Base-by-base conservation (phyloP, 2,888 invertebrate species). In the Cataglyphis rosenhaueri region DNA sequence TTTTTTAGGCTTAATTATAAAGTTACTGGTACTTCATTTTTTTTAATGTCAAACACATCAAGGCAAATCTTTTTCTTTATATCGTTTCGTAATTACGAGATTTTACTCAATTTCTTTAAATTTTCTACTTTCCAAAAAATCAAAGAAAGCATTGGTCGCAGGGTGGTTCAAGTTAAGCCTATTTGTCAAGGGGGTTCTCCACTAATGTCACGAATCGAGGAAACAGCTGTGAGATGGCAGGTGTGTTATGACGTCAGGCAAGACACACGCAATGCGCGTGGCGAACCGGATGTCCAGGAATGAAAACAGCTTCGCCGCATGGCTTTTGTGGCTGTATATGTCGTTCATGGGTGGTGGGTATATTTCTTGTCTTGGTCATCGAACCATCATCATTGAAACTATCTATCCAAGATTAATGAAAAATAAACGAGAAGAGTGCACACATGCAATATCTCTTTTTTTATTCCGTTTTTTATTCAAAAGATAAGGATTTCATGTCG, bases 151-250 rank as follows among this genome's bases (percentile, higher is more conserved):
- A 25, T 15, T 65, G 29, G 52, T 64, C 32, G 62, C 62, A 61
- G 12, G 29, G 64, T 66, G 83, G 65, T 62, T 75, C 62, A n/a
- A 64, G 21, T 59, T 75, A 83, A 82, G 48, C 35, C 74, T 84
- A 87, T 87, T 88, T 90, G 70, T 86, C 83, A 84, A 82, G 74
- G 85, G 88, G 78, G 83, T 84, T 86, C 74, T 61, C 86, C 64
- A 81, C 78, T 78, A 86, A 44, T 61, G n/a, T 90, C 89, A 88
- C 88, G 91, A 89, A 89, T 87, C 87, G 88, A 92, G 92, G 93
- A 92, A 94, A 94, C 94, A 94, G 94, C 94, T 94, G 94, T 93
- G 87, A 93, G 93, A 93, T 94, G 93, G 94, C 94, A 94, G 94
- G 94, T 94, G 94, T 89, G 91, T 87, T 86, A 89, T 94, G 93